A percentile compares a stretch with the other conserved stretches of the same genome.
phyloP scores from a whole-genome alignment of 2,113 vertebrate species.

The Siniperca knerii region DNA sequence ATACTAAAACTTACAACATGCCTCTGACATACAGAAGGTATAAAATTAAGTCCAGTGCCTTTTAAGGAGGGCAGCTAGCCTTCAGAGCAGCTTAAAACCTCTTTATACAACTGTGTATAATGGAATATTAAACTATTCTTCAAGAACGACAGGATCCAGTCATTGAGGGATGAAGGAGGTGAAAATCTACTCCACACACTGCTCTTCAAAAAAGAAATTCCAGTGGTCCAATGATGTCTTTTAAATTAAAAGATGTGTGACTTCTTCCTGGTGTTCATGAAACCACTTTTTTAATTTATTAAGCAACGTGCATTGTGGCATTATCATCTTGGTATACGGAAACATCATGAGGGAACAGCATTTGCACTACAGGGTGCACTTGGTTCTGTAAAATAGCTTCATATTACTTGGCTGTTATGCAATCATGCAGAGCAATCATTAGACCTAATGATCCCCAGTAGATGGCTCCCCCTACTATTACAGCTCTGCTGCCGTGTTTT shows the following conservation, averaged over 20 bases:
- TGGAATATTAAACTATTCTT: slow-evolving; percentile 49
- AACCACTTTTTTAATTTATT: slow-evolving; percentile 71
- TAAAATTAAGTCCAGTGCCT: neutral
- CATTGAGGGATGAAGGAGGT: slow-evolving; percentile 32
- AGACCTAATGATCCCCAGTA: slow-evolving; percentile 73
- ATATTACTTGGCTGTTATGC: slow-evolving; percentile 68
- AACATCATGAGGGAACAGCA: slow-evolving; percentile 35
- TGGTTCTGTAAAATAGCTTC: slow-evolving; percentile 65
- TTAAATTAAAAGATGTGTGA: slow-evolving; percentile 55
- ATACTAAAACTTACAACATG: slow-evolving; percentile 34
- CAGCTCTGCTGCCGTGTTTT: slow-evolving; percentile 64
- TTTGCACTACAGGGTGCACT: slow-evolving; percentile 62
- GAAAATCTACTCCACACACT: slow-evolving; percentile 16
- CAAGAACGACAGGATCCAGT: slow-evolving; percentile 30
- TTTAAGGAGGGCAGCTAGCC: neutral
- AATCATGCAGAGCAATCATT: slow-evolving; percentile 73
- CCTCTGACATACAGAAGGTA: slow-evolving; percentile 14
- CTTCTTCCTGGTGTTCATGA: slow-evolving; percentile 48
- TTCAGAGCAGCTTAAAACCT: neutral
- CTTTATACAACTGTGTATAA: neutral
- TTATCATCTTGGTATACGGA: slow-evolving; percentile 48
- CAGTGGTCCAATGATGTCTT: slow-evolving; percentile 23
- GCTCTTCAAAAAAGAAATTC: slow-evolving; percentile 28
- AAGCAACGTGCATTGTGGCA: slow-evolving; percentile 44
- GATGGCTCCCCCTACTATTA: slow-evolving; percentile 68